Conservation (phyloP, 2,113 vertebrate genomes). For the Silurus asotus region DNA sequence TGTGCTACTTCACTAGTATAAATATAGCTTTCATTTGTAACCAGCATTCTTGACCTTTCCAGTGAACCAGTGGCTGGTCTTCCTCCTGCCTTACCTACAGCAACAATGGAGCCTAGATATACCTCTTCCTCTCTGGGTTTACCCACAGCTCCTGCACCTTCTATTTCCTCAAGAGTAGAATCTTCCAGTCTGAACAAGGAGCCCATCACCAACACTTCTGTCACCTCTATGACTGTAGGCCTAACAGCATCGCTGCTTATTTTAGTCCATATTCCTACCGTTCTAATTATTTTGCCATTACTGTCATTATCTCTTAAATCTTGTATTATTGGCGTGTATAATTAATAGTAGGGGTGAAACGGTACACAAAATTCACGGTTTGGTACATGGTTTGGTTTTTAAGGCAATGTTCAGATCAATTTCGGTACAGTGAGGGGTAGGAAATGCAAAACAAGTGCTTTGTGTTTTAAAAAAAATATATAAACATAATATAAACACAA, state of each 20-base stretch:
- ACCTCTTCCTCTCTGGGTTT: constrained; percentile 70
- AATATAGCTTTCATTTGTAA: background rate
- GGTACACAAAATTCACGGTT: too few species aligned
- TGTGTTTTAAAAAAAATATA: too few species aligned
- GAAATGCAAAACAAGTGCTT: too few species aligned
- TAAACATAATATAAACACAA: too few species aligned
- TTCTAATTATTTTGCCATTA: background rate
- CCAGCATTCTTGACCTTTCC: constrained; percentile 19
- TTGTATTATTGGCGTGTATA: background rate
- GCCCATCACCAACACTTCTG: constrained; percentile 43
- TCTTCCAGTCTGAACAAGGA: constrained; percentile 49
- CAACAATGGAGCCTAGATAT: constrained; percentile 67
- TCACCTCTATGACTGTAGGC: constrained; percentile 45
- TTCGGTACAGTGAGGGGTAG: too few species aligned
- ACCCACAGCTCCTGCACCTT: constrained; percentile 63
- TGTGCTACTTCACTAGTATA: background rate
- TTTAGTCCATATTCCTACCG: background rate
- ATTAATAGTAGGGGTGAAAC: background rate
- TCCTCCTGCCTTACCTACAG: constrained; percentile 58
- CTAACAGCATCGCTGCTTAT: background rate
- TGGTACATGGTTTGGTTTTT: too few species aligned
- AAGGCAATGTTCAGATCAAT: too few species aligned
- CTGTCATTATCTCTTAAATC: background rate
- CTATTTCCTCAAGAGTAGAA: constrained; percentile 59
- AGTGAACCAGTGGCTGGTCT: constrained; percentile 71